phyloP scores from a whole-genome alignment of 2,888 invertebrate species.

The Drosophila diplacantha region DNA sequence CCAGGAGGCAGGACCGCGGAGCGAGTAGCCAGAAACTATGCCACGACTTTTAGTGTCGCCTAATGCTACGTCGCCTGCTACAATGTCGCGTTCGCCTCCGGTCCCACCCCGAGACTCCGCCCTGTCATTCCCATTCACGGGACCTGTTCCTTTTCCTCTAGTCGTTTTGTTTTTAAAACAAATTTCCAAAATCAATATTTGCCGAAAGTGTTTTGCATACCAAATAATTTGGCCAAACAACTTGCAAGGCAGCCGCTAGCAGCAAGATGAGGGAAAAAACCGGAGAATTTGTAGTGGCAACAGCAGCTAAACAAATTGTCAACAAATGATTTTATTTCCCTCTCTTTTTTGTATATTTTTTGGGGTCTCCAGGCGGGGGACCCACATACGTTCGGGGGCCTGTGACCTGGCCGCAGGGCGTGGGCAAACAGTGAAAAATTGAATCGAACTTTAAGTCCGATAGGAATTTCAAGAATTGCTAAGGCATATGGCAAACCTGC shows the following conservation, averaged over 20 bases:
- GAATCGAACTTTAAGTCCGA: constrained; percentile 55
- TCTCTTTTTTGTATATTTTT: constrained; percentile 35
- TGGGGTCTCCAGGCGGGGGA: constrained; percentile 45
- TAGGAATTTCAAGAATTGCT: constrained; percentile 37
- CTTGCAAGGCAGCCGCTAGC: constrained; percentile 46
- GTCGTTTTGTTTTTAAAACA: constrained; percentile 64
- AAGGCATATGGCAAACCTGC: background rate
- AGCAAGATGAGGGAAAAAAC: constrained; percentile 25
- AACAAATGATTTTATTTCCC: constrained; percentile 67
- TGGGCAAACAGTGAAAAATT: constrained; percentile 58
- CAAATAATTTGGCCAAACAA: constrained; percentile 69
- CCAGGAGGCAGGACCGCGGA: background rate
- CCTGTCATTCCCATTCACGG: constrained; percentile 6
- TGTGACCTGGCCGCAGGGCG: constrained; percentile 47
- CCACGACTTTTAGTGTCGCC: constrained; percentile 54
- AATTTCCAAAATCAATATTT: constrained; percentile 75
- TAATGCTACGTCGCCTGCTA: constrained; percentile 52
- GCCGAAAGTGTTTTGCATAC: constrained; percentile 75
- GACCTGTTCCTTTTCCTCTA: constrained; percentile 13
- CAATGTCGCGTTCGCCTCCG: constrained; percentile 47
- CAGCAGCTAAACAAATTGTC: constrained; percentile 73
- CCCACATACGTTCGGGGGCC: constrained; percentile 42
- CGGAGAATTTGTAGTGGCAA: constrained; percentile 66
- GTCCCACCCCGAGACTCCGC: constrained; percentile 1
- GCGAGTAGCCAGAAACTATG: constrained; percentile 55